Conservation (phyloP, 1,140 invertebrate species). For the Lordiphosa clarofinis region DNA sequence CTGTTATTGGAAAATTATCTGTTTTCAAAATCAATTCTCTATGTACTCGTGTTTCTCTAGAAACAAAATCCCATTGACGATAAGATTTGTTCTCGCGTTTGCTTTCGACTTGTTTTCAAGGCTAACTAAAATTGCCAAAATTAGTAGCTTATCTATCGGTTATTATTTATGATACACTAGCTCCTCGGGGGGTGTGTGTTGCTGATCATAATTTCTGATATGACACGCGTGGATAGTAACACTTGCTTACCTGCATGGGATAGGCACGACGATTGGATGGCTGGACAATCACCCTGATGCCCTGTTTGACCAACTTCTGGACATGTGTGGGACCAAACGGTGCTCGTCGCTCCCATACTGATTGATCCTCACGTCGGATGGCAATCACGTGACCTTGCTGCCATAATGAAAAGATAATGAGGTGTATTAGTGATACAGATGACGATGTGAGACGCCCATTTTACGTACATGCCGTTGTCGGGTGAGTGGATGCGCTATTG, state of each 20-base stretch:
- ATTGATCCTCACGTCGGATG: constrained; percentile 95
- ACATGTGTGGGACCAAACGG: constrained; percentile 96
- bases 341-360: constrained; percentile 98
- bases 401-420: background rate
- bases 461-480: constrained; percentile 66
- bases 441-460: constrained; percentile 12
- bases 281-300: constrained; percentile 97
- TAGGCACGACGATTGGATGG: constrained; percentile 98
- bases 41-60: constrained; percentile 20
- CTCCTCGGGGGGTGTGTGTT: constrained; percentile 35
- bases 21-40: constrained; percentile 19
- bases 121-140: constrained; percentile 57
- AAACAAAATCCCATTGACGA: constrained; percentile 28
- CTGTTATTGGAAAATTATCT: constrained; percentile 25
- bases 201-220: constrained; percentile 26
- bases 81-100: constrained; percentile 26
- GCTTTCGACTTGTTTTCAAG: constrained; percentile 45
- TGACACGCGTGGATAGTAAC: constrained; percentile 30
- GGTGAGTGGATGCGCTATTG: constrained; percentile 50
- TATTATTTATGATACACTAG: constrained; percentile 51
- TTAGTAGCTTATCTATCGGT: constrained; percentile 50
- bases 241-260: constrained; percentile 89
- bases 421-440: background rate
- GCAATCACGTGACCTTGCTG: constrained; percentile 86
- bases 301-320: constrained; percentile 89